phyloP scores from a whole-genome alignment of 2,888 invertebrate genomes.

The Philereme vetulata region DNA sequence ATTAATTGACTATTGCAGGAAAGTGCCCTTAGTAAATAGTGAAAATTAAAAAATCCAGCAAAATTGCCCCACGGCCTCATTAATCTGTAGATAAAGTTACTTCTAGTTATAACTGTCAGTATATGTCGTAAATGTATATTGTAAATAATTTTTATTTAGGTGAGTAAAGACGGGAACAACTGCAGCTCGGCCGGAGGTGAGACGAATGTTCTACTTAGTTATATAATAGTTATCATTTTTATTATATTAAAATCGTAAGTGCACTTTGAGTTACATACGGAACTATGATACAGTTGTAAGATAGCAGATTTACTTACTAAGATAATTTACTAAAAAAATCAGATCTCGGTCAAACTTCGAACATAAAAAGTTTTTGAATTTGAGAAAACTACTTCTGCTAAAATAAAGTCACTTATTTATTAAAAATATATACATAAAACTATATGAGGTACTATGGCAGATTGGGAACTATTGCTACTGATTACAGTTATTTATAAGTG shows the following conservation, averaged over 20 bases:
- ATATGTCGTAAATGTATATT: constrained; percentile 78
- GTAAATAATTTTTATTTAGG: constrained; percentile 79
- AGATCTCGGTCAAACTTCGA: constrained; percentile 36
- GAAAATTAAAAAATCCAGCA: constrained; percentile 43
- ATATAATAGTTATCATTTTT: constrained; percentile 74
- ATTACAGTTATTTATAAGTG: constrained; percentile 68
- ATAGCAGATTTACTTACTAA: constrained; percentile 53
- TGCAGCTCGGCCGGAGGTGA: constrained; percentile 66
- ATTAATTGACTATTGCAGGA: constrained; percentile 23
- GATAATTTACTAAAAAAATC: constrained; percentile 23
- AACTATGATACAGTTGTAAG: constrained; percentile 70
- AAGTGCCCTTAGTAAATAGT: constrained; percentile 20
- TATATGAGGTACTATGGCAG: constrained; percentile 80
- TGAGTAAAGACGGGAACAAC: constrained; percentile 75
- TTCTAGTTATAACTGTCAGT: constrained; percentile 74
- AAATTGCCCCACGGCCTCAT: constrained; percentile 58
- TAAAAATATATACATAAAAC: constrained; percentile 56
- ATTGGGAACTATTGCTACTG: constrained; percentile 75
- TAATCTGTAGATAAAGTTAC: constrained; percentile 78
- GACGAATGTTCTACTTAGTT: constrained; percentile 61
- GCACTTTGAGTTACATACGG: constrained; percentile 77
- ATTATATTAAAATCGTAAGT: constrained; percentile 74
- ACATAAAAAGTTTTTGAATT: constrained; percentile 10
- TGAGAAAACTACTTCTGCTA: constrained; percentile 44
- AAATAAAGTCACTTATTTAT: constrained; percentile 46